Percentiles rank a stretch among this genome's conserved stretches.
phyloP scores from a whole-genome alignment of 2,113 vertebrate species.

The Rhabdomys dilectus region DNA sequence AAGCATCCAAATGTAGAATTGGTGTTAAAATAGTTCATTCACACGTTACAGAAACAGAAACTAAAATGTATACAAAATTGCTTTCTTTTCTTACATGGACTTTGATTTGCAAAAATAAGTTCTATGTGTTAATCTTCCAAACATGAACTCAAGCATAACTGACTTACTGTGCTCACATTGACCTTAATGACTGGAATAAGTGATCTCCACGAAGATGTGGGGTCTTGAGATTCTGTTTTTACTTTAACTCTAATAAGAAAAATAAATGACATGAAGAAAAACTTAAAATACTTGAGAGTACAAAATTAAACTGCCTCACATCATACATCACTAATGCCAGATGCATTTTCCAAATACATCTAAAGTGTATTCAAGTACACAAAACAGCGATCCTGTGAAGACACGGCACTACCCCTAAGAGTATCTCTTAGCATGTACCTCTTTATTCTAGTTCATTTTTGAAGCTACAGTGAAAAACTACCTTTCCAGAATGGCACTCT shows the following conservation, averaged over 20 bases:
- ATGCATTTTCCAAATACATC: slow-evolving; percentile 8
- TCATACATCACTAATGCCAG: background rate
- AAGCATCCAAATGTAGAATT: background rate
- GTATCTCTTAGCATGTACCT: background rate
- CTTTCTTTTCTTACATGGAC: slow-evolving; percentile 61
- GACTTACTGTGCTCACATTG: slow-evolving; percentile 98
- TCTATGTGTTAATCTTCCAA: background rate
- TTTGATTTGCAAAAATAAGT: slow-evolving; percentile 18
- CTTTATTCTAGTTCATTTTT: slow-evolving; percentile 14
- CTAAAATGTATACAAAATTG: slow-evolving; percentile 41
- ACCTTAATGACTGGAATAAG: slow-evolving; percentile 99
- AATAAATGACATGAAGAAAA: slow-evolving; percentile 48
- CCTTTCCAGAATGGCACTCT: slow-evolving; percentile 17
- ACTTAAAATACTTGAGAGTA: background rate
- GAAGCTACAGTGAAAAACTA: background rate
- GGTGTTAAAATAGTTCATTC: slow-evolving; percentile 39
- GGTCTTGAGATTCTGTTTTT: slow-evolving; percentile 94
- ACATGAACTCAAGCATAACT: background rate
- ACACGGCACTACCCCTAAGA: background rate
- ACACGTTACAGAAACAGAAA: slow-evolving; percentile 30
- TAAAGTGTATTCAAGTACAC: background rate
- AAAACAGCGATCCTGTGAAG: background rate
- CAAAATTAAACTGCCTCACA: background rate
- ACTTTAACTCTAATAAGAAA: slow-evolving; percentile 90
- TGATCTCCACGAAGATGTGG: slow-evolving; percentile 97